A percentile compares a stretch with the other conserved stretches of the same genome.
Evolutionary conservation across 2,888 invertebrate species (phyloP).

Genomic region (Aspidiotus destructor): DNA sequence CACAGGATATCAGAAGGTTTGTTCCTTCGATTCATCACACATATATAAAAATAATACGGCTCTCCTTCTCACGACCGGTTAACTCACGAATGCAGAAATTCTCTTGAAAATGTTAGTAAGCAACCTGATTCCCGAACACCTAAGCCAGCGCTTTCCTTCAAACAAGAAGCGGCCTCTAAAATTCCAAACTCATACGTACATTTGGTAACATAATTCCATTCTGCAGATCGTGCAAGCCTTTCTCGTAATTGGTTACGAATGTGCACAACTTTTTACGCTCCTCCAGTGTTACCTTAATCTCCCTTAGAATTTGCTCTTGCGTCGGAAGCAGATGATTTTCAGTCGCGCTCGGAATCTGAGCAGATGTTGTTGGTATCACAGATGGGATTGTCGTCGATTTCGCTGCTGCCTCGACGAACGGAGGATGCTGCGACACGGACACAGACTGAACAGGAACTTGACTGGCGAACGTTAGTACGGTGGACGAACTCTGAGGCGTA

Average conservation of each 20-base stretch:
- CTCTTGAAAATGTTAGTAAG: slow-evolving; percentile 12
- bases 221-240: slow-evolving; percentile 31
- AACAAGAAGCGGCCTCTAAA: too few relatives aligned
- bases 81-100: neutral
- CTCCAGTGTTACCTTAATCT: slow-evolving; percentile 72
- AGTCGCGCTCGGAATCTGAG: slow-evolving; percentile 1
- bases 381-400: slow-evolving; percentile 12
- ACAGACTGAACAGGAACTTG: neutral
- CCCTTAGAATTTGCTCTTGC: slow-evolving; percentile 72
- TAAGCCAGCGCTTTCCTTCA: too few relatives aligned
- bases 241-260: slow-evolving; percentile 40
- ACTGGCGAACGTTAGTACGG: slow-evolving; percentile 4
- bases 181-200: too few relatives aligned
- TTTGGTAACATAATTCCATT: slow-evolving; percentile 6
- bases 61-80: too few relatives aligned
- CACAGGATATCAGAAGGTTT: too few relatives aligned
- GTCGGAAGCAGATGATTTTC: slow-evolving; percentile 44
- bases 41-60: too few relatives aligned
- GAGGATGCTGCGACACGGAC: neutral
- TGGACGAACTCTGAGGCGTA: neutral
- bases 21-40: too few relatives aligned
- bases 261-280: slow-evolving; percentile 75
- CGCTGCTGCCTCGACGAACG: neutral
- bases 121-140: slow-evolving; percentile 9
- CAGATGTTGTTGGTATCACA: slow-evolving; percentile 16